phyloP scores from a whole-genome alignment of 2,888 invertebrate genomes.

The Taenaris catops region DNA sequence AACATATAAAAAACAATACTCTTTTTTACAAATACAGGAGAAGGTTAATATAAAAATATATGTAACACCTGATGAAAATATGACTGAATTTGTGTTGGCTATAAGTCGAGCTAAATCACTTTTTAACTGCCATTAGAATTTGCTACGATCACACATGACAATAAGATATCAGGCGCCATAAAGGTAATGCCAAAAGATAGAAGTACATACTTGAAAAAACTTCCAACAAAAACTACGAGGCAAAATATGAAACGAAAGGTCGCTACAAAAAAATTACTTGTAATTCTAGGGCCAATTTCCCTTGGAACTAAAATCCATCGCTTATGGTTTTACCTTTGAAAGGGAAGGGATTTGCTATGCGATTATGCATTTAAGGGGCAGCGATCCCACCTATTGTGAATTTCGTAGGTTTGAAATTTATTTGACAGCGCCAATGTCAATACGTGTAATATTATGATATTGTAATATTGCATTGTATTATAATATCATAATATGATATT shows the following conservation, averaged over 20 bases:
- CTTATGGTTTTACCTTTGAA: constrained; percentile 47
- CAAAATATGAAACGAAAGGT: constrained; percentile 63
- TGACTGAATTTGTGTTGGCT: constrained; percentile 52
- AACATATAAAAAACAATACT: no score
- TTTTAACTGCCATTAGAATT: constrained; percentile 67
- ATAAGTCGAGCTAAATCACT: constrained; percentile 45
- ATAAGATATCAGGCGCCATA: constrained; percentile 61
- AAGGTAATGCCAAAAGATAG: constrained; percentile 70
- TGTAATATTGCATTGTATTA: no score
- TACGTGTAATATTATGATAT: no score
- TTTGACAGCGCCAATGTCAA: constrained; percentile 75
- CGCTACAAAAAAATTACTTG: constrained; percentile 53
- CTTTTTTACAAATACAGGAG: no score
- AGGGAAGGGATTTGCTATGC: constrained; percentile 45
- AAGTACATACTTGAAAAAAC: constrained; percentile 64
- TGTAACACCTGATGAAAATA: background rate
- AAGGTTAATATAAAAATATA: no score
- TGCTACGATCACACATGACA: constrained; percentile 62
- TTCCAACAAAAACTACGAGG: constrained; percentile 65
- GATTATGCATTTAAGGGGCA: constrained; percentile 54
- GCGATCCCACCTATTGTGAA: constrained; percentile 73
- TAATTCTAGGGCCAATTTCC: constrained; percentile 22
- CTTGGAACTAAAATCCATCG: constrained; percentile 54
- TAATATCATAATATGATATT: no score
- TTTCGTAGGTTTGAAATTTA: constrained; percentile 75